These are phyloP conservation scores for Lophochroa leadbeateri DNA, from an alignment of 2,113 vertebrate species.

Conservation along the genomic window DNA sequence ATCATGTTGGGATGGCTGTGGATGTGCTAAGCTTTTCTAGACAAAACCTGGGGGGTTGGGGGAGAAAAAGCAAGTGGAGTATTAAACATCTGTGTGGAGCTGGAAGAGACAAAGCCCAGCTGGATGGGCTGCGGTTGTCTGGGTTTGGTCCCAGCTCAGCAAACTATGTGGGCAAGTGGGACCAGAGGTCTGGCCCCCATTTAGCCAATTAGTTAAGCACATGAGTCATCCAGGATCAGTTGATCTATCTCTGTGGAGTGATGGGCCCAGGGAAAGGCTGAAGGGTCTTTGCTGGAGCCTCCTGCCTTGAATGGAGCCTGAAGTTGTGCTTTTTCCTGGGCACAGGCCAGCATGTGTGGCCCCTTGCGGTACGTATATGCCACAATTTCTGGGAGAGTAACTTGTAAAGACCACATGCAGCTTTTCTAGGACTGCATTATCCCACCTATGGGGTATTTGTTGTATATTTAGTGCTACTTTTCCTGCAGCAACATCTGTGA, in stretches of 20 bases:
- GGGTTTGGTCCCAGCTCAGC: neutral
- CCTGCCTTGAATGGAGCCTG: neutral
- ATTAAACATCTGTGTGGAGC: slow-evolving; percentile 32
- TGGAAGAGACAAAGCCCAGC: neutral
- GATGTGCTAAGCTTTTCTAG: neutral
- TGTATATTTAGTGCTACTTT: neutral
- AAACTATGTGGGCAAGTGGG: neutral
- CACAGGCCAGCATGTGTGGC: rapidly evolving
- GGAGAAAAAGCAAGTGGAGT: neutral
- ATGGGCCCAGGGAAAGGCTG: neutral
- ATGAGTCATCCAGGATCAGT: slow-evolving; percentile 15
- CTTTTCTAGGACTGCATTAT: neutral
- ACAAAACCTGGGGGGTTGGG: neutral
- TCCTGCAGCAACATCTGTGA: neutral
- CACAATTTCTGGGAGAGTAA: neutral
- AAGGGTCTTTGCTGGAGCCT: neutral
- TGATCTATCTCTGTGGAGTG: neutral
- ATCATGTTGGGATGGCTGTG: neutral
- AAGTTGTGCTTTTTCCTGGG: neutral
- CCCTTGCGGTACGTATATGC: rapidly evolving
- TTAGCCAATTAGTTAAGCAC: slow-evolving; percentile 35
- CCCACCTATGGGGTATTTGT: rapidly evolving
- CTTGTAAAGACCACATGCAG: neutral
- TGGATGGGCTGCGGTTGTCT: slow-evolving; percentile 16
- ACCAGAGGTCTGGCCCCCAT: slow-evolving; percentile 6